These are phyloP conservation scores for Chirona hameri DNA, from an alignment of 2,888 invertebrate genomes.

Conservation along the genomic window DNA sequence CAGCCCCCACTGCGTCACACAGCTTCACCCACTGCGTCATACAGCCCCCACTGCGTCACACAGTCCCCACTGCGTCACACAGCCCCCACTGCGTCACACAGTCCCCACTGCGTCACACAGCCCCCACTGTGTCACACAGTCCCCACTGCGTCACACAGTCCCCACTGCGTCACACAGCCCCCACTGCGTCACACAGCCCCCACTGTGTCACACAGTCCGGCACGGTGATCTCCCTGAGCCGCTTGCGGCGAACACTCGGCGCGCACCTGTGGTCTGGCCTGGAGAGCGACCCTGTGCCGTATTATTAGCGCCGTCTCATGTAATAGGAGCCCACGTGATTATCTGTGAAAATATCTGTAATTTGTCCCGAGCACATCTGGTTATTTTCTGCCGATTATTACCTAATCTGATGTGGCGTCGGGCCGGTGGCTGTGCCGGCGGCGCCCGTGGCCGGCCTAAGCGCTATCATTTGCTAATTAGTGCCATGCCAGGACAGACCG, in stretches of 20 bases:
- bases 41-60: too few relatives aligned
- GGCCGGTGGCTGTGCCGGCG: not conserved
- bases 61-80: too few relatives aligned
- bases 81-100: too few relatives aligned
- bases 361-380: conserved; percentile 8
- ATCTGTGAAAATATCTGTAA: conserved; percentile 23
- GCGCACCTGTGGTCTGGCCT: not conserved
- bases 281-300: not conserved
- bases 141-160: too few relatives aligned
- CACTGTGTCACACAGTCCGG: not conserved
- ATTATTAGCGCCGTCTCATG: not conserved
- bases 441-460: not conserved
- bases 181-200: too few relatives aligned
- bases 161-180: too few relatives aligned
- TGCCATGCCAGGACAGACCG: not conserved
- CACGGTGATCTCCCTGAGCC: not conserved
- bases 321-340: conserved; percentile 8
- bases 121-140: too few relatives aligned
- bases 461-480: conserved; percentile 24
- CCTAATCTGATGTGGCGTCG: not conserved
- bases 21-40: too few relatives aligned
- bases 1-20: too few relatives aligned
- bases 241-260: not conserved
- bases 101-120: too few relatives aligned
- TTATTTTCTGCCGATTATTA: conserved; percentile 24